These are phyloP conservation scores for Nomada hirtipes DNA, from an alignment of 2,888 invertebrate species.

Conservation along the genomic window DNA sequence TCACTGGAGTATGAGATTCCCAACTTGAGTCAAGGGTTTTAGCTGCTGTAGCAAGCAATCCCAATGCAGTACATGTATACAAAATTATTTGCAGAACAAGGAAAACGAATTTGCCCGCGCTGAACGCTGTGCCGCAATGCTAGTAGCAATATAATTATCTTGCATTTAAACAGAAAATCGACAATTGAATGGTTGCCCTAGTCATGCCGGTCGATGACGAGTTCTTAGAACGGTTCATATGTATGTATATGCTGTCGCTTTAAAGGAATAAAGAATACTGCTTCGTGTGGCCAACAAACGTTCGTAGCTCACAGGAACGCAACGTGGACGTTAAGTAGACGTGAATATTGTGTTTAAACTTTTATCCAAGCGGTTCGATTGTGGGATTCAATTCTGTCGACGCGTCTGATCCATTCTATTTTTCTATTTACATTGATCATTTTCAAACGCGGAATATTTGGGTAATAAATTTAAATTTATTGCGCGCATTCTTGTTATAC, in stretches of 20 bases:
- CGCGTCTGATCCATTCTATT: too few relatives aligned
- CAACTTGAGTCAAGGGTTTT: slow-evolving; percentile 84
- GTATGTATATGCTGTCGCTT: slow-evolving; percentile 72
- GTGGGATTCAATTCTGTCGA: too few relatives aligned
- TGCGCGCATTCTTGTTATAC: too few relatives aligned
- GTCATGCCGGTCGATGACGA: slow-evolving; percentile 34
- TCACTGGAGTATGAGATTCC: slow-evolving; percentile 80
- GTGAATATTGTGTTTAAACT: slow-evolving; percentile 4
- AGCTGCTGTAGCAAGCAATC: slow-evolving; percentile 78
- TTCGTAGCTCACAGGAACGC: slow-evolving; percentile 39
- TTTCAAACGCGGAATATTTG: too few relatives aligned
- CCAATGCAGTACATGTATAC: slow-evolving; percentile 61
- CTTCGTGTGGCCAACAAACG: slow-evolving; percentile 68
- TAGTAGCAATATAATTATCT: neutral
- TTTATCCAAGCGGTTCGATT: neutral
- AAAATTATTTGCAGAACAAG: slow-evolving; percentile 65
- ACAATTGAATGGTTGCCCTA: neutral
- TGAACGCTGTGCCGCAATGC: slow-evolving; percentile 37
- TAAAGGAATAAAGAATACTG: slow-evolving; percentile 69
- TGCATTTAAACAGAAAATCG: neutral
- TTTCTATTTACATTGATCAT: too few relatives aligned
- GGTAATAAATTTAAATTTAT: too few relatives aligned
- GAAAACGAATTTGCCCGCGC: slow-evolving; percentile 49
- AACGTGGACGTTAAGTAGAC: neutral
- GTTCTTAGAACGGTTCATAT: slow-evolving; percentile 62